phyloP scores from a whole-genome alignment of 2,113 vertebrate species.

The Opisthocomus hoazin region DNA sequence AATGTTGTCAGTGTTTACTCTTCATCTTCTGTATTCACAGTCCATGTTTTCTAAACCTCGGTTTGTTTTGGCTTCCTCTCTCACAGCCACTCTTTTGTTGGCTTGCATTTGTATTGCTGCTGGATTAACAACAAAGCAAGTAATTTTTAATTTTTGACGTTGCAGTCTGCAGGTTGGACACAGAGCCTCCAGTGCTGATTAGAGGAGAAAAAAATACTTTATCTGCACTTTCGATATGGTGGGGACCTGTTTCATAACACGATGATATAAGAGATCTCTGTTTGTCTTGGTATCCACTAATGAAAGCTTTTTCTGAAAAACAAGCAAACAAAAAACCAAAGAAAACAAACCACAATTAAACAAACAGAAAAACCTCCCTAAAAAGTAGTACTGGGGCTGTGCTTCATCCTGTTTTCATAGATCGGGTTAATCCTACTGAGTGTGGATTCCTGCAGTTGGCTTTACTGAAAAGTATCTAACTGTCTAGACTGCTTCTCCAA shows the following conservation, averaged over 20 bases:
- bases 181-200: not conserved
- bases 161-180: not conserved
- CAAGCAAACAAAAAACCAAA: not conserved
- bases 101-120: not conserved
- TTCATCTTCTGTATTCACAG: not conserved
- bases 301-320: not conserved
- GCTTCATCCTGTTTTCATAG: not conserved
- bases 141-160: not conserved
- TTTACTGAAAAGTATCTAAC: not conserved
- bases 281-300: not conserved
- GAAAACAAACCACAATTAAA: not conserved
- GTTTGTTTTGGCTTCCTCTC: not conserved
- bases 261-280: not conserved
- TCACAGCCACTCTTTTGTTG: not conserved
- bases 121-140: not conserved
- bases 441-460: not conserved
- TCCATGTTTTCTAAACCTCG: not conserved
- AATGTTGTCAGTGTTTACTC: not conserved
- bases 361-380: not conserved
- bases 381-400: not conserved
- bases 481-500: not conserved
- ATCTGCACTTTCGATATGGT: not conserved
- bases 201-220: not conserved
- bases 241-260: not conserved
- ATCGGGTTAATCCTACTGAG: not conserved